These are phyloP conservation scores for Diachasmimorpha longicaudata DNA, from an alignment of 1,140 invertebrate species.

Conservation along the genomic window DNA sequence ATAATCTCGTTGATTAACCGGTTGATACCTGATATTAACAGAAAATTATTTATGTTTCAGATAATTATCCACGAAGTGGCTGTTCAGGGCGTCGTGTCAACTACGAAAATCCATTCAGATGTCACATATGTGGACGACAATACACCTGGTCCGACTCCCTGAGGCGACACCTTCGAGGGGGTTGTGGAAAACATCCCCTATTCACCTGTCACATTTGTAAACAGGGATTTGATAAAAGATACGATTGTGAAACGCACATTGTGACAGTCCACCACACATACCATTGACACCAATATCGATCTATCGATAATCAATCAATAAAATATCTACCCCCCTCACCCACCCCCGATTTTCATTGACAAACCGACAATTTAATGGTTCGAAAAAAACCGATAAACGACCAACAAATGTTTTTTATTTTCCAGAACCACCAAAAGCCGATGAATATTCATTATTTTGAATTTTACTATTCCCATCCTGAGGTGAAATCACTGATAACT, in stretches of 20 bases:
- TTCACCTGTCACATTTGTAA: slow-evolving; percentile 42
- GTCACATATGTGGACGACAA: slow-evolving; percentile 67
- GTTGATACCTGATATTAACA: not conserved
- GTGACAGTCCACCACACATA: slow-evolving; percentile 36
- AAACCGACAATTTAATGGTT: no score
- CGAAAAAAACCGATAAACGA: no score
- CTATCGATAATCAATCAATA: no score
- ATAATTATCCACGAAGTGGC: slow-evolving; percentile 24
- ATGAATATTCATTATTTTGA: no score
- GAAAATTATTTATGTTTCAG: slow-evolving; percentile 40
- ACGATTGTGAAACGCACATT: slow-evolving; percentile 42
- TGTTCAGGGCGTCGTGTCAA: slow-evolving; percentile 33
- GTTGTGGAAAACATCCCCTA: slow-evolving; percentile 56
- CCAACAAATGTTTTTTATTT: no score
- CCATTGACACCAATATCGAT: not conserved
- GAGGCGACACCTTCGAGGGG: slow-evolving; percentile 68
- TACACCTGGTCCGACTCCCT: slow-evolving; percentile 70
- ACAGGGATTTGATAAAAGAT: slow-evolving; percentile 40
- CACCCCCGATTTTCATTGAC: not conserved
- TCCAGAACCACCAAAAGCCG: no score
- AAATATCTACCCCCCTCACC: no score
- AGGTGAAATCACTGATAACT: no score
- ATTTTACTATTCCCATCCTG: no score
- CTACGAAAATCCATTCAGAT: slow-evolving; percentile 60
- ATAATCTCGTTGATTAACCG: not conserved